A percentile compares a stretch with the other conserved stretches of the same genome.
Conservation (phyloP, 2,888 invertebrate genomes). For the Augochlorella aurata region DNA sequence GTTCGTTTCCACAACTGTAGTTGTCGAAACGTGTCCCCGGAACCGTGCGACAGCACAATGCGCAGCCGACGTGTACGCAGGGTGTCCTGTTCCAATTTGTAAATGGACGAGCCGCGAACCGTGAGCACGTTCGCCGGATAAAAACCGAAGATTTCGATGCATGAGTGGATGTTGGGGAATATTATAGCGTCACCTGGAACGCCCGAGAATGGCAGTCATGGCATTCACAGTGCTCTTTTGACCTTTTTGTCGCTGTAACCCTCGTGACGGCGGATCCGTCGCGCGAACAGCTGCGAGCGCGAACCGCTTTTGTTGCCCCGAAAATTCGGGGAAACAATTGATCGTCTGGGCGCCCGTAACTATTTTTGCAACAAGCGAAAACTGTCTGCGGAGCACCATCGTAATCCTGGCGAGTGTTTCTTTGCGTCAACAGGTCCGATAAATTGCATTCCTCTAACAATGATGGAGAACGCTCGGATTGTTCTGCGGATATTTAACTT, state of each 20-base stretch:
- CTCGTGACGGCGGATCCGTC: no score
- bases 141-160: not conserved
- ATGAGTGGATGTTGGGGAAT: not conserved
- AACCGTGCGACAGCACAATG: conserved; percentile 8
- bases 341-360: no score
- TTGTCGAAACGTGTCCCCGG: conserved; percentile 40
- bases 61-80: not conserved
- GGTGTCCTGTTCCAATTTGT: conserved; percentile 35
- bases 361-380: no score
- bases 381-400: no score
- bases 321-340: not conserved
- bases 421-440: no score
- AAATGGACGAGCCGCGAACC: conserved; percentile 24
- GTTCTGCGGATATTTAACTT: no score
- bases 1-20: conserved; percentile 44
- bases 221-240: not conserved
- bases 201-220: not conserved
- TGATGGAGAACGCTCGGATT: no score
- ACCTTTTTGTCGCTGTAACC: not conserved
- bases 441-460: no score
- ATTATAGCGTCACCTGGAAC: not conserved
- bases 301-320: not conserved
- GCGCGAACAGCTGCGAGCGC: not conserved
- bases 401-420: no score
- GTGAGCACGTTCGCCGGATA: not conserved